Base-by-base conservation (phyloP, 1,140 invertebrate genomes). In the Nephila pilipes region DNA sequence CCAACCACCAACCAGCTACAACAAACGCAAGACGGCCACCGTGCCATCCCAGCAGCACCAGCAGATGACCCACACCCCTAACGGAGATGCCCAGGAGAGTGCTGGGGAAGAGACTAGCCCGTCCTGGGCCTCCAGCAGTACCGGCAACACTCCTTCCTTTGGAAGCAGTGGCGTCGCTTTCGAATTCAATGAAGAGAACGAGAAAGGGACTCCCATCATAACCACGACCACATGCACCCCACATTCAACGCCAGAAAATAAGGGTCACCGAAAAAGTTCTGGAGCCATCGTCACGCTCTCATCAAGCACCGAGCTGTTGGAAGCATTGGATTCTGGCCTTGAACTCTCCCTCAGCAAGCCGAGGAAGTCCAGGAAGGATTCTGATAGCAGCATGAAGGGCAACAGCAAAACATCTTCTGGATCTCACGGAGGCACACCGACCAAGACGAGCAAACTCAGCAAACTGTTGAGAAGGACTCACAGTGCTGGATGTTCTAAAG, bases 401-500 rank as follows among this genome's bases (percentile, higher is more conserved):
- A 94, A 94, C 94, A 94, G 85, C 16, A 81, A 79, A 18, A 22
- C 69, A 5, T 22, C 25, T 3, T 22, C 85, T 14, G 58, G 58
- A n/a, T 87, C 54, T 8, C 90, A 83, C 6, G 60, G 69, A 20
- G 94, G 75, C 29, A 94, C 94, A 12, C 90, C 94, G 10, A 94
- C 94, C 29, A 94, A 95, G 63, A 94, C 94, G 20, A 94, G 94
- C 65, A 94, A 94, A 32, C 94, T 95, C 25, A 94, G 95, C 10
- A 94, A 95, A 54, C 95, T 95, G 8, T 89, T 96, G 54, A 92
- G 95, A 54, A 91, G 95, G 25, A 96, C 95, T 88, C 95, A 95
- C 63, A 95, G 95, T 93, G 95, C 95, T 6, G 95, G 95, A n/a
- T 95, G 95, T 90, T 94, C 95, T 10, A 95, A 96, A 93, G 95